Base-by-base conservation (phyloP, 2,113 vertebrate species). In the Spermophilus dauricus region DNA sequence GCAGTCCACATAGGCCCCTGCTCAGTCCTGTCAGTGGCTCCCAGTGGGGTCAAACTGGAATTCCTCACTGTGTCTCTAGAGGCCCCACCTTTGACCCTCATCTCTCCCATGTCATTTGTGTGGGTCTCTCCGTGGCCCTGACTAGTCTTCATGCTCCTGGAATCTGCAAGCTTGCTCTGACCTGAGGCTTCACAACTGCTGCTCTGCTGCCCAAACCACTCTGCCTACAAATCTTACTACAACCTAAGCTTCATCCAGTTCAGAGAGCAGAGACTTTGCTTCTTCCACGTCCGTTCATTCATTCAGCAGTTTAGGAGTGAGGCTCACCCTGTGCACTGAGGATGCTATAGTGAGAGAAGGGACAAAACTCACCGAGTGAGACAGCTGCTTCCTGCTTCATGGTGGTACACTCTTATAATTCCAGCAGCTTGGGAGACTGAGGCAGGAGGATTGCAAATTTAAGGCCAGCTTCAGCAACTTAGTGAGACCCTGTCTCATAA, bases 291-390 rank as follows among this genome's bases (percentile, higher is more conserved):
- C 48, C 18, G 0, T 20, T 28, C 51, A 20, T 83, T 84, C 70
- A 42, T 63, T 81, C 67, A 58, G 9, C 22, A 70, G 81, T 6
- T 48, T 18, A 48, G 1, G 8, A 26, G 30, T 28, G 28, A 86
- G 20, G 5, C 45, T 70, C 4, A 2, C 39, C 12, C 0, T 53
- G 1, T 34, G 8, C 14, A 3, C 39, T n/a, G 0, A 14, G 6
- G 82, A 26, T 17, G 45, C 45, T 1, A 1, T 48, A 6, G 65
- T 26, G 91, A 30, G 9, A 11, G 73, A 53, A 22, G 24, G 51
- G 90, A 22, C 26, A 12, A 0, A 24, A n/a, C 39, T 16, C 45
- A 39, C 61, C n/a, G n/a, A n/a, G n/a, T 22, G 72, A 48, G 72
- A 72, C 80, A 72, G 67, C 30, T 11, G 8, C 5, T 51, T 61